Percentiles rank a stretch among this genome's conserved stretches.
These are phyloP conservation scores for Danio albolineatus DNA, from an alignment of 2,797 vertebrate genomes.

Conservation along the genomic window DNA sequence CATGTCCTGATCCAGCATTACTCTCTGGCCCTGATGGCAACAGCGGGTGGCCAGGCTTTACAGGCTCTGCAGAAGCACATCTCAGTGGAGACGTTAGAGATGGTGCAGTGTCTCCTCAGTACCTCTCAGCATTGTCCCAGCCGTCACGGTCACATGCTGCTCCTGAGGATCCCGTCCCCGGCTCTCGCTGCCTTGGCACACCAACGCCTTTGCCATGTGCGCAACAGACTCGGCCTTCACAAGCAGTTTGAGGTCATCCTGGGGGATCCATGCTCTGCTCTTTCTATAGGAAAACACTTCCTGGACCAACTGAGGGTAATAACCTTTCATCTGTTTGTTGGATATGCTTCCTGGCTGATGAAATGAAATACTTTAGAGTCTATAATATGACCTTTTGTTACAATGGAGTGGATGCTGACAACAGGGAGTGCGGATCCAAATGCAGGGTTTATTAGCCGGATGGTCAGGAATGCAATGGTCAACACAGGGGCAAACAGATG, in stretches of 20 bases:
- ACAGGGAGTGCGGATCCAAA: too few species aligned
- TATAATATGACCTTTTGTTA: too few species aligned
- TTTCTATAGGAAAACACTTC: constrained; percentile 88
- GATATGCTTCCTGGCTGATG: too few species aligned
- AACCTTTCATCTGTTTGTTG: constrained; percentile 20
- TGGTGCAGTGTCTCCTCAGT: constrained; percentile 89
- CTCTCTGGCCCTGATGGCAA: constrained; percentile 91
- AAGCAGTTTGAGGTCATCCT: constrained; percentile 93
- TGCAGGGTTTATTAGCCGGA: too few species aligned
- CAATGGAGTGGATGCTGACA: too few species aligned
- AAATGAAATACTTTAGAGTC: too few species aligned
- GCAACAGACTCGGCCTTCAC: constrained; percentile 89
- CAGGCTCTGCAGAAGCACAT: constrained; percentile 90
- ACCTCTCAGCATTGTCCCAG: constrained; percentile 87
- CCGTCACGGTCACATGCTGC: constrained; percentile 94
- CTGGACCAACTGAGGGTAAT: constrained; percentile 90
- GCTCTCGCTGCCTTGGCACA: constrained; percentile 90
- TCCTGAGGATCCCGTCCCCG: constrained; percentile 91
- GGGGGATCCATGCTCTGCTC: constrained; percentile 84
- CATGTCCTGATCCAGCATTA: constrained; percentile 96
- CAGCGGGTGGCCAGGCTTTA: constrained; percentile 81
- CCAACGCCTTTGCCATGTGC: constrained; percentile 86
- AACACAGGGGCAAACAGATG: too few species aligned
- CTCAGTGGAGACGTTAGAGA: constrained; percentile 96
- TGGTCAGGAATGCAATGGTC: too few species aligned